Evolutionary conservation across 2,797 vertebrate species (phyloP), one percentile per base, ranked within the genome.

Genomic region (Syngnathus rostellatus): DNA sequence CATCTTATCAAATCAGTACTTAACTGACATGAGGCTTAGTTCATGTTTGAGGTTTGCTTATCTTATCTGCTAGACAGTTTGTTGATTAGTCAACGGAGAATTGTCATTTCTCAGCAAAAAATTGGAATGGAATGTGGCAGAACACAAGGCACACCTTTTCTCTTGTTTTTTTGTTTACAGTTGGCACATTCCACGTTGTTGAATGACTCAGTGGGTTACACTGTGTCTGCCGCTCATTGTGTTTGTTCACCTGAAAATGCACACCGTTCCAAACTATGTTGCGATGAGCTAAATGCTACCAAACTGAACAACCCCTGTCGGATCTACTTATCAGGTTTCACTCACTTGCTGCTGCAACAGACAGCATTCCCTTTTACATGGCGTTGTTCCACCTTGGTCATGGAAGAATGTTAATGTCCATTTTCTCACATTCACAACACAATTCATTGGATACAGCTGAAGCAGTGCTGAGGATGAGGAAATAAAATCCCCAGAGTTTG

Each of bases 341-440:
- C 25, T 55, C 54, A 55, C 23, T 55, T 12, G 12, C 5, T 31
- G 25, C 25, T 31, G 54, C 11, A 14, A 25, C 12, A 2, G 25
- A 55, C 54, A 55, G 23, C 25, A 31, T 50, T 8, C 78, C 79
- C 72, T 85, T 82, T 81, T 21, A 17, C 39, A 51, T 21, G 67
- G 74, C 74, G 73, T 54, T 66, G 69, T 72, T 78, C 73, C 68
- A 53, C 54, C 25, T 19, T 41, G 68, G 67, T 66, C 54, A 39
- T 23, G 51, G 50, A 60, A 64, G 65, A 48, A 76, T 68, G 64
- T 68, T 58, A 57, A 66, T 45, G 64, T 73, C 55, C 60, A 17
- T 65, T 31, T 76, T 79, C 21, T 69, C 71, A 77, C 75, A 65
- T 74, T 66, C 38, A 59, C 40, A 38, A 45, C 57, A 17, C 25